Percentiles rank a stretch among this genome's conserved stretches.
These are phyloP conservation scores for Caenorhabditis sp. DNA, from an alignment of 2,888 invertebrate genomes.

Conservation along the genomic window DNA sequence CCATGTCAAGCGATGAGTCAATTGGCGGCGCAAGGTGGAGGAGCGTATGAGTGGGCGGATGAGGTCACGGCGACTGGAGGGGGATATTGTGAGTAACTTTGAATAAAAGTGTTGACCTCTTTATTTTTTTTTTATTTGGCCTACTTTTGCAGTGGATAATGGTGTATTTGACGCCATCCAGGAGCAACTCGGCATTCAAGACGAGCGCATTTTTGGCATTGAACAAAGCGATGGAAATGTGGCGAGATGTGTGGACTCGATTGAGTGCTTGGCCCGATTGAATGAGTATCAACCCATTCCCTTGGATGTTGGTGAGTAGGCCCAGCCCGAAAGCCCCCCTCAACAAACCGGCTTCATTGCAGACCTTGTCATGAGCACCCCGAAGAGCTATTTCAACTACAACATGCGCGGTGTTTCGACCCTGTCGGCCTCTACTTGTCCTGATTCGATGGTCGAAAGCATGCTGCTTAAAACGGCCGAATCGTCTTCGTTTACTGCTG, in stretches of 20 bases:
- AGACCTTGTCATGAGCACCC: too few species aligned
- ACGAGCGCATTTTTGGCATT: slow-evolving; percentile 12
- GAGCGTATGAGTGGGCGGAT: slow-evolving; percentile 7
- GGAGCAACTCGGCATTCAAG: background rate
- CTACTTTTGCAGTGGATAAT: background rate
- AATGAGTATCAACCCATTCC: slow-evolving; percentile 25
- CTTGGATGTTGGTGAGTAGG: slow-evolving; percentile 17
- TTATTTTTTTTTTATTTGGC: too few species aligned
- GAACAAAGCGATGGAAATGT: slow-evolving; percentile 10
- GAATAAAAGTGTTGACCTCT: too few species aligned
- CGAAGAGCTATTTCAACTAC: too few species aligned
- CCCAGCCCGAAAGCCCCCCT: too few species aligned
- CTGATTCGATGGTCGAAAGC: too few species aligned
- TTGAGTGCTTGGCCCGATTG: slow-evolving; percentile 26
- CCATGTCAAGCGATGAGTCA: slow-evolving; percentile 9
- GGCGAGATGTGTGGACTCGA: slow-evolving; percentile 27
- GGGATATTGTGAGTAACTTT: background rate
- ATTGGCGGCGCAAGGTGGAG: background rate
- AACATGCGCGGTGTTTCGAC: too few species aligned
- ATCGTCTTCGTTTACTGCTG: too few species aligned
- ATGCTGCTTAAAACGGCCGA: too few species aligned
- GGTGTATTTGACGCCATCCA: background rate
- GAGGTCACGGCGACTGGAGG: slow-evolving; percentile 13
- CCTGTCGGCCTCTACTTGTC: too few species aligned
- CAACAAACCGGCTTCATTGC: too few species aligned